A percentile compares a stretch with the other conserved stretches of the same genome.
These are phyloP conservation scores for Grus americana DNA, from an alignment of 2,113 vertebrate species.

Conservation along the genomic window DNA sequence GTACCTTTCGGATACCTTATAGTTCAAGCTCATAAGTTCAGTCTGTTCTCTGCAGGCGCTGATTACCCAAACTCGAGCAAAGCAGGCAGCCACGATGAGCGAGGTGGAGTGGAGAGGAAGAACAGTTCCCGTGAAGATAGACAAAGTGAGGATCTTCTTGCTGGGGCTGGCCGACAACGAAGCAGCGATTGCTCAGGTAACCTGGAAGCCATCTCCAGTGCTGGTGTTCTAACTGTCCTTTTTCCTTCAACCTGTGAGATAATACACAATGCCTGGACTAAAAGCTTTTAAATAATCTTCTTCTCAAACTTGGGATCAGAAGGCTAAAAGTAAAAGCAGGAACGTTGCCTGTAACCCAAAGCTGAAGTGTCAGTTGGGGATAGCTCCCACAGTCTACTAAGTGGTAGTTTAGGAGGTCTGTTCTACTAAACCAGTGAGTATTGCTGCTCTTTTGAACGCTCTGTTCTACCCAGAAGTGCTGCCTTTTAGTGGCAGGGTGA, in stretches of 20 bases:
- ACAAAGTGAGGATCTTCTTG: constrained; percentile 94
- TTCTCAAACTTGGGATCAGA: neutral
- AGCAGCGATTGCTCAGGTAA: constrained; percentile 91
- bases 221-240: neutral
- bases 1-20: neutral
- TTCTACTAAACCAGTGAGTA: neutral
- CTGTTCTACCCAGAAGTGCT: neutral
- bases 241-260: neutral
- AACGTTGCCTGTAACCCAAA: neutral
- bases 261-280: neutral
- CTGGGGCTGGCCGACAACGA: constrained; percentile 93
- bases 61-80: constrained; percentile 95
- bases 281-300: neutral
- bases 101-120: constrained; percentile 96
- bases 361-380: neutral
- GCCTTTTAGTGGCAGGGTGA: neutral
- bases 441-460: neutral
- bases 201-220: neutral
- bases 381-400: neutral
- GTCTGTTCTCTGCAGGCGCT: constrained; percentile 73
- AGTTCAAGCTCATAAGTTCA: neutral
- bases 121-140: constrained; percentile 90
- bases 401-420: neutral
- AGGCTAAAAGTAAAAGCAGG: neutral
- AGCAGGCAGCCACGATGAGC: constrained; percentile 96